A percentile compares a stretch with the other conserved stretches of the same genome.
Evolutionary conservation across 2,797 vertebrate genomes (phyloP).

Genomic region (Pachyuromys duprasi): DNA sequence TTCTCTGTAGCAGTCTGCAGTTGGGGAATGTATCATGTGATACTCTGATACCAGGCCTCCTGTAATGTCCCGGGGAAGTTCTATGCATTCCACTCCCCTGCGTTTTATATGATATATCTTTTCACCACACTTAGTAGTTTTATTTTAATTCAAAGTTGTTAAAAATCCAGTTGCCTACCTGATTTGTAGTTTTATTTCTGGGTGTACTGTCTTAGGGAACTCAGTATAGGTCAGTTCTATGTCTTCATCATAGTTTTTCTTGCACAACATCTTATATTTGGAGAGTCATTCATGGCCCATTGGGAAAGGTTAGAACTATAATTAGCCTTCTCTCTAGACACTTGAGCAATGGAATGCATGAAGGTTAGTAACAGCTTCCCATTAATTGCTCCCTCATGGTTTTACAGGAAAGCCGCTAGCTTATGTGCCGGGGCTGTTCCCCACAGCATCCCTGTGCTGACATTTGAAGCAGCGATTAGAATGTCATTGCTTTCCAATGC

Average conservation of each 20-base stretch:
- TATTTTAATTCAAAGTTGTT: conserved; percentile 69
- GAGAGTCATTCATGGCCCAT: conserved; percentile 86
- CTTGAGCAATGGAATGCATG: conserved; percentile 85
- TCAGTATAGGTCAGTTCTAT: conserved; percentile 71
- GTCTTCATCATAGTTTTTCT: conserved; percentile 64
- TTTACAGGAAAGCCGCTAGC: conserved; percentile 88
- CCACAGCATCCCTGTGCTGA: conserved; percentile 86
- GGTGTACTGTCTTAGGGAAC: conserved; percentile 37
- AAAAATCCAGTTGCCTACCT: conserved; percentile 51
- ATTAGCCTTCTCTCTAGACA: conserved; percentile 88
- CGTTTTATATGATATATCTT: conserved; percentile 34
- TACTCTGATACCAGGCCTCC: neutral
- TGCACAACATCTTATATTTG: conserved; percentile 79
- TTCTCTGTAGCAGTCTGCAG: neutral
- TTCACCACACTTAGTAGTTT: conserved; percentile 36
- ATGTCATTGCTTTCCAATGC: conserved; percentile 88
- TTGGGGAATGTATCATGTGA: conserved; percentile 27
- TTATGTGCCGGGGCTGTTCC: conserved; percentile 82
- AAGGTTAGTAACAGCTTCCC: conserved; percentile 87
- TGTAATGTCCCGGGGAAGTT: neutral
- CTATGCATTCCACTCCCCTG: neutral
- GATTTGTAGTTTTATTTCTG: conserved; percentile 58
- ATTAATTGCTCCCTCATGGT: conserved; percentile 88
- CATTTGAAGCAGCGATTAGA: conserved; percentile 89
- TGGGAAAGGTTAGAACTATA: conserved; percentile 88